These are phyloP conservation scores for Thera britannica DNA, from an alignment of 2,888 invertebrate species.

Conservation along the genomic window DNA sequence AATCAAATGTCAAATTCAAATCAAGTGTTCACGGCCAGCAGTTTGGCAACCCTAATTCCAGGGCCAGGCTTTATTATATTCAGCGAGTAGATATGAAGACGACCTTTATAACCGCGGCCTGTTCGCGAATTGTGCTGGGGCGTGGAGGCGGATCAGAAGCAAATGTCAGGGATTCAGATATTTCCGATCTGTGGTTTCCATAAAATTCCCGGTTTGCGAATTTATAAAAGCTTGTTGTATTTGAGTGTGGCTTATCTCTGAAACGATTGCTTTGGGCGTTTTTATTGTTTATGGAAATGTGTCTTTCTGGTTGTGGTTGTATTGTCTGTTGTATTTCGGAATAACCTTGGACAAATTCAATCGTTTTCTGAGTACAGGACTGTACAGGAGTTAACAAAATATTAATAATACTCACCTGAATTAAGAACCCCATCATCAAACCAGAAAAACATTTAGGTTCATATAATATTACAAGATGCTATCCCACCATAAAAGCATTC, in stretches of 20 bases:
- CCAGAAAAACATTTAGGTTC: conserved; percentile 21
- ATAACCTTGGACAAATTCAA: neutral
- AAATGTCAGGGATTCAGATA: conserved; percentile 57
- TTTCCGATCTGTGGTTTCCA: conserved; percentile 8
- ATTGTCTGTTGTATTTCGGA: neutral
- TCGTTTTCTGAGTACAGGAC: neutral
- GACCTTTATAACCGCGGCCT: conserved; percentile 43
- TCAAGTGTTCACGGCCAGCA: conserved; percentile 11
- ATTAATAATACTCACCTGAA: neutral
- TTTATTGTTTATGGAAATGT: conserved; percentile 3
- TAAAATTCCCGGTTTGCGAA: conserved; percentile 13
- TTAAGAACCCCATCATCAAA: conserved; percentile 24
- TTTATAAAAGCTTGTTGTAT: conserved; percentile 13
- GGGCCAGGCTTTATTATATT: conserved; percentile 39
- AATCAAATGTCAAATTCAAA: conserved; percentile 23
- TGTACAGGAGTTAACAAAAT: neutral
- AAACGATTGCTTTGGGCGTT: conserved; percentile 11
- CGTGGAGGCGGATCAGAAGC: conserved; percentile 39
- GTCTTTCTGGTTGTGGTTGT: neutral
- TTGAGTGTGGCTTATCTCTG: conserved; percentile 15
- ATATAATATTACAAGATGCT: conserved; percentile 32
- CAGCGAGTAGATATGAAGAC: conserved; percentile 42
- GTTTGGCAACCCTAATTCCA: conserved; percentile 33
- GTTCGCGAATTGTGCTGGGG: conserved; percentile 43
- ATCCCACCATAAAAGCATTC: conserved; percentile 33